Evolutionary conservation across 64 coral and sea anemone species (phyloP), one percentile per base, ranked within the genome.

Genomic region (Porites lutea): DNA sequence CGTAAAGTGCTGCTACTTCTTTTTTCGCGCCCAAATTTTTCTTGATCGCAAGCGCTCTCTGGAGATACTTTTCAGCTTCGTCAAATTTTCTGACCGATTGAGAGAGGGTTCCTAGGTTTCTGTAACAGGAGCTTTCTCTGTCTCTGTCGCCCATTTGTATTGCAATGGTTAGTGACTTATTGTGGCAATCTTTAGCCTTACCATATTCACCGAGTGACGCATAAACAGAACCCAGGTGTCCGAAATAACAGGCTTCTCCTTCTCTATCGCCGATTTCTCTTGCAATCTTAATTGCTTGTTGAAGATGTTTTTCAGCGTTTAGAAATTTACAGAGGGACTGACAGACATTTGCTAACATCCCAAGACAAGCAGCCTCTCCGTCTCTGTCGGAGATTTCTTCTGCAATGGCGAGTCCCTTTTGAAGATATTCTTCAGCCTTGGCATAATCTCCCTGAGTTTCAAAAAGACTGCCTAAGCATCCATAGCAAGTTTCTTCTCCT

Each of bases 111-210:
- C 52, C 79, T 57, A 61, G 51, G n/a, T 22, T 82, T 13, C 12
- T 59, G 57, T 82, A 82, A 59, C 10, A 37, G 44, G 79, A 57
- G 48, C 11, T 13, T 61, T 61, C 52, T 82, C 55, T 48, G 60
- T 58, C 10, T 60, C 55, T 82, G 79, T 82, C 48, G 21, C 79
- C 51, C 19, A 82, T 82, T 57, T 82, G 54, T 61, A 51, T 82
- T 21, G 14, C 55, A 21, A 82, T 82, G 18, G 52, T 8, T 8
- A 82, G 52, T 82, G 23, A 3, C 55, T 82, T 82, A 22, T 82
- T 48, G 48, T 61, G 22, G 62, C 51, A 82, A 13, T 82, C 10
- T 23, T 51, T 60, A 43, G 79, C 79, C 53, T 82, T 57, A 14
- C 18, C 19, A 61, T 82, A 82, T 82, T 82, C 23, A 37, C 79